A percentile compares a stretch with the other conserved stretches of the same genome.
Conservation (phyloP, 2,797 vertebrate species). For the Neostethus bicornis region DNA sequence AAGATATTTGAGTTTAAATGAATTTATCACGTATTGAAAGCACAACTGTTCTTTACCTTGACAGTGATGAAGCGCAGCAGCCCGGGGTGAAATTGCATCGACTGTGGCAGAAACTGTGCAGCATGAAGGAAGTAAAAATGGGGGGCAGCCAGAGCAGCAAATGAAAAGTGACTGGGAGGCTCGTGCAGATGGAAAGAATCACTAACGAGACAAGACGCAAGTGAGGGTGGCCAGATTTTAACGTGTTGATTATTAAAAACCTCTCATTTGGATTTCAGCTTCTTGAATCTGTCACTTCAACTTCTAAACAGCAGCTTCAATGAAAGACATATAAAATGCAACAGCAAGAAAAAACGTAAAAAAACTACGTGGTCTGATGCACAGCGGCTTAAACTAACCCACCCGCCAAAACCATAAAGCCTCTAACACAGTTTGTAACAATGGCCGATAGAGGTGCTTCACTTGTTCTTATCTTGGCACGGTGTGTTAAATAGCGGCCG, state of each 20-base stretch:
- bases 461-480: neutral
- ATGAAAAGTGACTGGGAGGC: constrained; percentile 52
- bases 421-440: neutral
- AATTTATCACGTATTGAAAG: constrained; percentile 22
- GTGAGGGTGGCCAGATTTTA: constrained; percentile 36
- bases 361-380: constrained; percentile 12
- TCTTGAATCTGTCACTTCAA: constrained; percentile 33
- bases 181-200: constrained; percentile 17
- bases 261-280: constrained; percentile 13
- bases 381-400: neutral
- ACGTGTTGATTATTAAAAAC: constrained; percentile 14
- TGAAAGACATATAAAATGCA: neutral
- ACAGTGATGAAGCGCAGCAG: constrained; percentile 10
- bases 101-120: constrained; percentile 33
- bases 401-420: neutral
- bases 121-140: constrained; percentile 13
- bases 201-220: constrained; percentile 42
- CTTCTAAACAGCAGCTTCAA: constrained; percentile 4
- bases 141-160: constrained; percentile 24
- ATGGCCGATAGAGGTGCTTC: neutral
- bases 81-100: constrained; percentile 32
- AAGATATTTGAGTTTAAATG: constrained; percentile 10
- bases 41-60: constrained; percentile 29
- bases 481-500: neutral
- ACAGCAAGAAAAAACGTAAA: neutral